phyloP scores from a whole-genome alignment of 2,888 invertebrate species.

The Amphimallon solstitiale region DNA sequence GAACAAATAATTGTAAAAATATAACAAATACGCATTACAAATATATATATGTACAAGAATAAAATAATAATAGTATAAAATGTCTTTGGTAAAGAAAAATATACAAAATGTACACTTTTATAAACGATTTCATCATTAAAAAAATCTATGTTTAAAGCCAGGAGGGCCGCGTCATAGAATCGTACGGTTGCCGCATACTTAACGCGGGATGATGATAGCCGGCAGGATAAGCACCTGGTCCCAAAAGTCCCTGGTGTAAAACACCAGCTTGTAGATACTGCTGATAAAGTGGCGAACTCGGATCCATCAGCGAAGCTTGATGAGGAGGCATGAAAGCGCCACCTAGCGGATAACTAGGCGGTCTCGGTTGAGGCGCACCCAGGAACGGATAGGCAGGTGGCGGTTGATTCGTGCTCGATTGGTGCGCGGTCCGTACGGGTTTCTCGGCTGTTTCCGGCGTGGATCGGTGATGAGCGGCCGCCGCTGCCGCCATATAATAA shows the following conservation, averaged over 20 bases:
- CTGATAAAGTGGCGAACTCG: slow-evolving; percentile 76
- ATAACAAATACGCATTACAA: slow-evolving; percentile 18
- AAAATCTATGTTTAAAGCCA: slow-evolving; percentile 68
- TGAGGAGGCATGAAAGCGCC: slow-evolving; percentile 69
- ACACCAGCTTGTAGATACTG: slow-evolving; percentile 74
- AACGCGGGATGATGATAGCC: slow-evolving; percentile 71
- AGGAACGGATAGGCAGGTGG: slow-evolving; percentile 69
- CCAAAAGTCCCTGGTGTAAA: slow-evolving; percentile 64
- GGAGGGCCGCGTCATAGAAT: slow-evolving; percentile 73
- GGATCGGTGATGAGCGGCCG: slow-evolving; percentile 64
- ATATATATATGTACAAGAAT: slow-evolving; percentile 45
- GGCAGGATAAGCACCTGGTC: slow-evolving; percentile 67
- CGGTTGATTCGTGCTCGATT: slow-evolving; percentile 62
- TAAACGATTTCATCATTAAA: slow-evolving; percentile 21
- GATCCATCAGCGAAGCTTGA: slow-evolving; percentile 67
- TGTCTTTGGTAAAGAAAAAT: slow-evolving; percentile 55
- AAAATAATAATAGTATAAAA: slow-evolving; percentile 43
- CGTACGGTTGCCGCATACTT: slow-evolving; percentile 78
- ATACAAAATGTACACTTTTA: slow-evolving; percentile 38
- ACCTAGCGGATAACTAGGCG: slow-evolving; percentile 68
- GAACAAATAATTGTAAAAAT: slow-evolving; percentile 2
- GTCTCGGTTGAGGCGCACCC: slow-evolving; percentile 69
- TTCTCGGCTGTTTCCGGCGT: slow-evolving; percentile 63
- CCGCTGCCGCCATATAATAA: slow-evolving; percentile 67
- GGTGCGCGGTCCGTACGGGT: slow-evolving; percentile 59